Conservation (phyloP, 2,797 vertebrate genomes). For the Austrolebias charrua region DNA sequence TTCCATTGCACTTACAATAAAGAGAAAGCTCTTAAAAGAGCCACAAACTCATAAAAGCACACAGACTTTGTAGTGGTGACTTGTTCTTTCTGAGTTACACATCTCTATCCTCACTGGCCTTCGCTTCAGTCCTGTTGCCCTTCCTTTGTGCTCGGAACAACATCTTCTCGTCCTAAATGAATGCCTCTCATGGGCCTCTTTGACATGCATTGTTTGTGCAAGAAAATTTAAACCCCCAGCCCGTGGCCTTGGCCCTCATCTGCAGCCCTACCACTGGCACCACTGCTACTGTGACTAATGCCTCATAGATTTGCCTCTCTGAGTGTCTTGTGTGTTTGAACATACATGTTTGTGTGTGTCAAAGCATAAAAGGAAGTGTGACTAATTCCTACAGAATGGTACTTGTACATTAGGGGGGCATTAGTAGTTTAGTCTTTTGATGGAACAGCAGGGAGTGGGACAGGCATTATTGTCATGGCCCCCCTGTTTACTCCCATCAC, state of each 20-base stretch:
- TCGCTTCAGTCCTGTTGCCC: constrained; percentile 53
- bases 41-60: constrained; percentile 22
- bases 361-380: constrained; percentile 73
- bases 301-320: constrained; percentile 51
- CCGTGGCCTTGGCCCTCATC: constrained; percentile 75
- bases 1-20: no score
- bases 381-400: constrained; percentile 82
- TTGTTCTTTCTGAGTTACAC: constrained; percentile 44
- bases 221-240: constrained; percentile 74
- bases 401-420: constrained; percentile 81
- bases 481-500: constrained; percentile 54
- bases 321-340: constrained; percentile 26
- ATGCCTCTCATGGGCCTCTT: constrained; percentile 68
- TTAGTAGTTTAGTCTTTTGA: constrained; percentile 79
- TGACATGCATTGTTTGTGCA: constrained; percentile 79
- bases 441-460: constrained; percentile 77
- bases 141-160: constrained; percentile 68
- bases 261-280: constrained; percentile 64
- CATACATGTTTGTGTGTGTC: constrained; percentile 42
- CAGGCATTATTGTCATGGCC: constrained; percentile 76
- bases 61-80: constrained; percentile 41
- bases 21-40: neutral
- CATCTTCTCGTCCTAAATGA: constrained; percentile 62
- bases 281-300: constrained; percentile 77
- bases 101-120: constrained; percentile 61